These are phyloP conservation scores for Acanthochromis polyacanthus DNA, from an alignment of 2,113 vertebrate species.

Conservation along the genomic window DNA sequence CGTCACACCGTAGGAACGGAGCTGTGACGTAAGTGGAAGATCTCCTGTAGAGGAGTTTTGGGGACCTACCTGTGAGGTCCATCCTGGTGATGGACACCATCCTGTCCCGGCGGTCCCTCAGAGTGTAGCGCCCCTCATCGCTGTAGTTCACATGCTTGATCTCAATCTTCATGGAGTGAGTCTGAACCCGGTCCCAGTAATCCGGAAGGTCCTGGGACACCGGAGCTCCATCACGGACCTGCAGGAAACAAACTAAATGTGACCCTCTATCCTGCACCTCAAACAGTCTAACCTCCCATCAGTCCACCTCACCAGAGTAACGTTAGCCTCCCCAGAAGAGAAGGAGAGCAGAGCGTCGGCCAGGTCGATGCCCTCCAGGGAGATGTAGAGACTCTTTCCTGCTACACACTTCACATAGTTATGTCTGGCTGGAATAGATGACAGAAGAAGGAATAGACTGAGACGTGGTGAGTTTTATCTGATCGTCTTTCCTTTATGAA, in stretches of 20 bases:
- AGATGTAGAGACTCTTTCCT: slow-evolving; percentile 67
- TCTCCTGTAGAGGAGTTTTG: no score
- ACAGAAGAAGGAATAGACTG: not conserved
- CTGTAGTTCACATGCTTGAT: slow-evolving; percentile 61
- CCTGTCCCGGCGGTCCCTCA: slow-evolving; percentile 46
- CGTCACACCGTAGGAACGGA: no score
- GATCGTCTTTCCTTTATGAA: no score
- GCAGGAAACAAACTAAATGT: not conserved
- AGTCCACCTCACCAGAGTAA: slow-evolving; percentile 66
- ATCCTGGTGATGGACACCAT: slow-evolving; percentile 63
- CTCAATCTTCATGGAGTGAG: slow-evolving; percentile 38
- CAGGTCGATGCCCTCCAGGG: slow-evolving; percentile 57
- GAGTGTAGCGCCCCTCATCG: slow-evolving; percentile 71
- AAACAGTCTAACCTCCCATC: no score
- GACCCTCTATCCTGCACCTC: not conserved
- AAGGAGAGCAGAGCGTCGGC: slow-evolving; percentile 43
- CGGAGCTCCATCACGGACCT: slow-evolving; percentile 58
- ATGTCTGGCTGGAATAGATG: slow-evolving; percentile 48
- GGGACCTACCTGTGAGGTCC: slow-evolving; percentile 68
- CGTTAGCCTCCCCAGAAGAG: slow-evolving; percentile 27
- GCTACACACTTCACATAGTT: slow-evolving; percentile 42
- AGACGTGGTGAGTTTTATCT: no score
- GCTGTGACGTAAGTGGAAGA: no score
- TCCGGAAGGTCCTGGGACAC: slow-evolving; percentile 38
- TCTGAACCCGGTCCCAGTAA: slow-evolving; percentile 60